phyloP scores from a whole-genome alignment of 2,797 vertebrate genomes.

The Spinus olivaceus region DNA sequence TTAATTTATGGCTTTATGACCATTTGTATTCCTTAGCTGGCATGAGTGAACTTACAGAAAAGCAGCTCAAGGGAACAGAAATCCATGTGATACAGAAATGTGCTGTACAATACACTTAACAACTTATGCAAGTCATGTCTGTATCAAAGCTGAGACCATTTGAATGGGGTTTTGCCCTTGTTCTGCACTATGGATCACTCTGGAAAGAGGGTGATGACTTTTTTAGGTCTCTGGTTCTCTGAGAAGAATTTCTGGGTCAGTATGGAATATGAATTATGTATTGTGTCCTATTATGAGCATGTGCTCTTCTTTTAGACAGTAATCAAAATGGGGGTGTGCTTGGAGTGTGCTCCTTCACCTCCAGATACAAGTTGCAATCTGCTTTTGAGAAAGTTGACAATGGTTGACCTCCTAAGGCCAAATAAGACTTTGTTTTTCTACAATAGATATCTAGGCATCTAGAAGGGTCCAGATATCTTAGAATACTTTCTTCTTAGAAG shows the following conservation, averaged over 20 bases:
- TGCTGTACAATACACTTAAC: background rate
- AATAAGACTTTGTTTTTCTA: background rate
- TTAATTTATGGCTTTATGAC: background rate
- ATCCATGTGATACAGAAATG: background rate
- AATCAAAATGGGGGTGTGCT: background rate
- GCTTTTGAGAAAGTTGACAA: background rate
- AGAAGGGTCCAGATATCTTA: background rate
- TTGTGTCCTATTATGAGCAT: background rate
- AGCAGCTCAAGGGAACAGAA: background rate
- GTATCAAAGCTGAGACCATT: background rate
- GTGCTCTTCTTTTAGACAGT: background rate
- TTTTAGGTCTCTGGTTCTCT: background rate
- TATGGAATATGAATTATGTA: background rate
- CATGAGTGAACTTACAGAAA: background rate
- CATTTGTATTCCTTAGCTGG: background rate
- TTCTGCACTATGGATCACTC: background rate
- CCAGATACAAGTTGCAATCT: background rate
- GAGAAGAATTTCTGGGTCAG: background rate
- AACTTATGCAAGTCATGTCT: fast-evolving
- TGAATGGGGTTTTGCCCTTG: background rate
- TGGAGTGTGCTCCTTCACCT: background rate
- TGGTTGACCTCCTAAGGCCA: background rate
- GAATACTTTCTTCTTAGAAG: background rate
- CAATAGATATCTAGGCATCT: background rate
- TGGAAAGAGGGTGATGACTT: background rate